Evolutionary conservation across 2,797 vertebrate species (phyloP).

Genomic region (Borostomias antarcticus): DNA sequence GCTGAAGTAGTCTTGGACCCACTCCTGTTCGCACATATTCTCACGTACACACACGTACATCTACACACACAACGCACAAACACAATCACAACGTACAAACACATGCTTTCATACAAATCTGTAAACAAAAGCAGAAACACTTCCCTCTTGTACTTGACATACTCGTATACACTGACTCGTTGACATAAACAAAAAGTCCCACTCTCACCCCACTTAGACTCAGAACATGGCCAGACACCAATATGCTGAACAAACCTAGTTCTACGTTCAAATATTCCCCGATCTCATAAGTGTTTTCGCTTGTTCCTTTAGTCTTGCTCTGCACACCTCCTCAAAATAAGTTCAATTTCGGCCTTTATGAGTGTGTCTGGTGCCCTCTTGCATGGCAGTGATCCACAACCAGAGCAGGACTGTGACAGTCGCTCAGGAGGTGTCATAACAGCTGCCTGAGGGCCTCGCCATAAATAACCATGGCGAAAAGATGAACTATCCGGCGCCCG

Average conservation of each 20-base stretch:
- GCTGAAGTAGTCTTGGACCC: constrained; percentile 19
- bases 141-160: background rate
- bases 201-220: background rate
- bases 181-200: background rate
- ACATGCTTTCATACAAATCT: background rate
- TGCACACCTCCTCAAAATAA: background rate
- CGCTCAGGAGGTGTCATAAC: constrained; percentile 49
- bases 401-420: constrained; percentile 46
- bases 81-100: background rate
- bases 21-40: constrained; percentile 9
- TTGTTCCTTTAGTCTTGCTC: background rate
- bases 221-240: background rate
- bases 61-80: background rate
- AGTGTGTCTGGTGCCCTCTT: background rate
- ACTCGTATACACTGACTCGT: background rate
- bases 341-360: background rate
- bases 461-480: constrained; percentile 59
- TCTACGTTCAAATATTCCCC: background rate
- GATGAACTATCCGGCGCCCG: background rate
- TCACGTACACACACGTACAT: constrained; percentile 17
- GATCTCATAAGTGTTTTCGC: background rate
- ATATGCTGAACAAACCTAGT: background rate
- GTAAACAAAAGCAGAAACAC: background rate
- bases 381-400: constrained; percentile 17
- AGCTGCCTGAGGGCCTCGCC: constrained; percentile 50